Base-by-base conservation (phyloP, 2,113 vertebrate species). In the Pomatorhinus ruficollis region DNA sequence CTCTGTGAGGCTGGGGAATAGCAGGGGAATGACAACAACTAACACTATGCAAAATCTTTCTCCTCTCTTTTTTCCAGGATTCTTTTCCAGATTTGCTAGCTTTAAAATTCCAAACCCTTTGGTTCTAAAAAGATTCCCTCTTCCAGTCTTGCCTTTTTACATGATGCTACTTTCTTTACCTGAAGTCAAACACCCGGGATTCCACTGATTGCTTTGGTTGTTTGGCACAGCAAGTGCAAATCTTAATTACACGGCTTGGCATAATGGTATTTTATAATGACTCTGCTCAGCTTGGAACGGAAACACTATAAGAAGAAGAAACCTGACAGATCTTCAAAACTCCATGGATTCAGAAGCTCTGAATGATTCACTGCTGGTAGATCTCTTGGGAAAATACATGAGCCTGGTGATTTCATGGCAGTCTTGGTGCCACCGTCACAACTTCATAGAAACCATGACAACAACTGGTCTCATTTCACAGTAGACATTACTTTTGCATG, bases 41-140 rank as follows among this genome's bases (percentile, higher is more conserved):
- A 93, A 91, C 70, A 49, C n/a, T 27, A 4, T 59, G 60, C 52
- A 83, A 93, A 86, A 90, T 72, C 30, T 89, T 93, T 94, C 68
- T 88, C 47, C 76, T 85, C 80, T 95, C 40, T 82, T 89, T 89
- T 83, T 94, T 90, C 63, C 61, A 96, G 90, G 74, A 83, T 50
- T 35, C 16, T 95, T 83, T 82, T 25, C 77, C 76, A 72, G 71
- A 87, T 74, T 90, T 45, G 2, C 2, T 91, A 91, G 60, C 47
- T 78, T 82, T 94, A 56, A 81, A 87, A 69, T 90, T 83, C 71
- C 80, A 88, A 86, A 14, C 66, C 25, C 30, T 78, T 40, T 95
- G 90, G 87, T 89, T 93, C 20, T 95, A 91, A 75, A 92, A 83
- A 76, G 68, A 61, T 49, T 45, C 40, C 22, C 44, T 90, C 42